Base-by-base conservation (phyloP, 35 echinoderm and acorn worm species). In the Stichopus chloronotus region DNA sequence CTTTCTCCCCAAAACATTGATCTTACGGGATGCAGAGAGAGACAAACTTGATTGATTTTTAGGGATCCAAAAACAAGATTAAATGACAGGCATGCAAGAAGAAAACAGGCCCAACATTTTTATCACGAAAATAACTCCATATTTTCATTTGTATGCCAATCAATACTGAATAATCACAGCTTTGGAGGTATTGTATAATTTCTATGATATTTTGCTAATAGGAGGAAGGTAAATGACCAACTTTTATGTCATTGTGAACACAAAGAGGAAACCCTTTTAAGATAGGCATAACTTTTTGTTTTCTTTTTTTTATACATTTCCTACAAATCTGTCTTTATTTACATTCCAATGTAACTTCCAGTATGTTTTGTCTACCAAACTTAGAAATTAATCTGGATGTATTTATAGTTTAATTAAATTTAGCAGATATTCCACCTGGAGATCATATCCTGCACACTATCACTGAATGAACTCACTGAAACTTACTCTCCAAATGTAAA, bases 131-230 rank as follows among this genome's bases (percentile, higher is more conserved):
- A 74, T 19, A 74, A 74, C 69, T 85, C 82, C 82, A 85, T 85
- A 85, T 85, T 85, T 85, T 85, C 82, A 85, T 85, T 85, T 85
- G 82, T 85, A 85, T 85, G 82, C 57, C 82, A 85, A 85, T 85
- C 82, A 85, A 85, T 85, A 85, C 21, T 58, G 82, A 85, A 85
- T 85, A 85, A 85, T 85, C 82, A 85, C 53, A 58, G 55, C 79
- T 58, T 58, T 43, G 30, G 14, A 74, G 69, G 69, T n/a, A 74
- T 43, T 74, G 69, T 74, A n/a, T 74, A 74, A 74, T 74, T 74
- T 74, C 19, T 20, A 20, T 74, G 19, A n/a, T 74, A 7, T 74
- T n/a, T 74, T 74, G 0, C 22, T 74, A 7, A 7, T 20, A 5
- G 17, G 19, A 19, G 19, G 17, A 21, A 74, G 69, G 69, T 74